A percentile compares a stretch with the other conserved stretches of the same genome.
phyloP scores from a whole-genome alignment of 2,797 vertebrate genomes.

The Urosaurus nigricauda region DNA sequence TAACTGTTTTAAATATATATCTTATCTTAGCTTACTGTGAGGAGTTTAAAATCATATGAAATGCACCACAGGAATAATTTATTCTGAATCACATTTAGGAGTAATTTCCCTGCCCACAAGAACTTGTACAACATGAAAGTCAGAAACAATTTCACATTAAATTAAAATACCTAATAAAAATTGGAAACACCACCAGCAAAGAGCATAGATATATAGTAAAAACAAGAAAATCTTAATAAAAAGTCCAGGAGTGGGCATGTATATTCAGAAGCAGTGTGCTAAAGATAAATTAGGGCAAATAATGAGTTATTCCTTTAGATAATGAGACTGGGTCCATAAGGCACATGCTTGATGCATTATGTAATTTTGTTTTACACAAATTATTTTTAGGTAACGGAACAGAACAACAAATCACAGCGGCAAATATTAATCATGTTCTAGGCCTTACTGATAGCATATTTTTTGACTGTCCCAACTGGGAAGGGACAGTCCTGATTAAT shows the following conservation, averaged over 20 bases:
- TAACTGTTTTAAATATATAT: background rate
- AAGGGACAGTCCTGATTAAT: too few relatives aligned
- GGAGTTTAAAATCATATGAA: conserved; percentile 3
- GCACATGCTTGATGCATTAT: too few relatives aligned
- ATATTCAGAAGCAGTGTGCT: background rate
- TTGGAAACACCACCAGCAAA: background rate
- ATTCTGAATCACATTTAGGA: background rate
- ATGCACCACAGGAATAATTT: background rate
- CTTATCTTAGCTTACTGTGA: conserved; percentile 16
- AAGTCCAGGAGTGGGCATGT: background rate
- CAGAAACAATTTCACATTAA: background rate
- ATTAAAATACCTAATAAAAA: background rate
- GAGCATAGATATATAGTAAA: too few relatives aligned
- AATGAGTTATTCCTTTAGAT: background rate
- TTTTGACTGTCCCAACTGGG: too few relatives aligned
- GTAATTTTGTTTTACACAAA: too few relatives aligned
- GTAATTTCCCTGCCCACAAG: background rate
- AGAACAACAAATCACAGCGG: too few relatives aligned
- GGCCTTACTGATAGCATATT: too few relatives aligned
- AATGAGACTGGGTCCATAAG: background rate
- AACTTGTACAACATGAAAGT: background rate
- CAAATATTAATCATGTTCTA: too few relatives aligned
- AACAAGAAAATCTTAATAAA: too few relatives aligned
- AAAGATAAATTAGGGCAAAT: background rate
- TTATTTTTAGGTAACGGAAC: too few relatives aligned